Percentiles rank a stretch among this genome's conserved stretches.
Conservation (phyloP, 1,140 invertebrate species). For the Magallana gigas region DNA sequence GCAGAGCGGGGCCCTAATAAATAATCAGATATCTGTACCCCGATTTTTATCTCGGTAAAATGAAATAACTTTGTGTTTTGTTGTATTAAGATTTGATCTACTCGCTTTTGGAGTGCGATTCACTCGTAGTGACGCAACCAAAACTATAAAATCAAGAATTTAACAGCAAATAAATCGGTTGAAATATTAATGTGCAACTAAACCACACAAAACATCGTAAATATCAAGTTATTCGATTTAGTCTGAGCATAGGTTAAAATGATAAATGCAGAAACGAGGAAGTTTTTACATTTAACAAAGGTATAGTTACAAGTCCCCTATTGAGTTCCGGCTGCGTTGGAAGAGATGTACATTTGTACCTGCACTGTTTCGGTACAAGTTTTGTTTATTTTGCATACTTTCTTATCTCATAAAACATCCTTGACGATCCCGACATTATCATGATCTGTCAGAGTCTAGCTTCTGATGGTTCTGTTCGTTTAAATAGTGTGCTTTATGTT, state of each 20-base stretch:
- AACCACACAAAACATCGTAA: slow-evolving; percentile 19
- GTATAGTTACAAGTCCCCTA: background rate
- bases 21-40: no score
- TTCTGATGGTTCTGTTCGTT: background rate
- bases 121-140: slow-evolving; percentile 17
- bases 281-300: slow-evolving; percentile 25
- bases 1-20: no score
- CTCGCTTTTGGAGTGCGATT: background rate
- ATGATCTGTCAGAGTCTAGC: slow-evolving; percentile 1
- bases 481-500: slow-evolving; percentile 1
- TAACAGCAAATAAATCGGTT: slow-evolving; percentile 19
- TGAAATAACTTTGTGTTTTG: background rate
- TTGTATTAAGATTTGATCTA: background rate
- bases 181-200: slow-evolving; percentile 9
- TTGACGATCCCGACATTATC: background rate
- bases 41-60: no score
- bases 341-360: background rate
- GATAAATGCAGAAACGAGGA: slow-evolving; percentile 3
- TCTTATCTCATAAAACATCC: slow-evolving; percentile 28
- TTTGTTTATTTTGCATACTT: slow-evolving; percentile 30
- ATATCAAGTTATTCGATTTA: slow-evolving; percentile 1
- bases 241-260: slow-evolving; percentile 19
- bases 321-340: slow-evolving; percentile 12
- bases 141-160: background rate
- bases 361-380: background rate